Percentiles rank a stretch among this genome's conserved stretches.
Conservation (phyloP, 2,888 invertebrate genomes). For the Ephialtes manifestator region DNA sequence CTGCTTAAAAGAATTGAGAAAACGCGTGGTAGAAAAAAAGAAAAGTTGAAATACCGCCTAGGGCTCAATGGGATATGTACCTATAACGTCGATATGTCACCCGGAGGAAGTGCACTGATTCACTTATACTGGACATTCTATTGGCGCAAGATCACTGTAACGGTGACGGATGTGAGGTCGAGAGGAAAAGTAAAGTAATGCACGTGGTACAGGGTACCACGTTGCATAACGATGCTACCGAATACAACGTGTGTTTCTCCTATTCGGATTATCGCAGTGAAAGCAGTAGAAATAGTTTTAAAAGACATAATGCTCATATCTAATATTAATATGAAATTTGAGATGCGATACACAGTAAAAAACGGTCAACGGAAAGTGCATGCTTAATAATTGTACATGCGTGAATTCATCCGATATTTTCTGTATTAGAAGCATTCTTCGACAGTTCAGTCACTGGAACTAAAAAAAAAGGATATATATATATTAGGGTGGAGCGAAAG, state of each 20-base stretch:
- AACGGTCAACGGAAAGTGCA: neutral
- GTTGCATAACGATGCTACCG: slow-evolving; percentile 43
- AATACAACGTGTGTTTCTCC: slow-evolving; percentile 7
- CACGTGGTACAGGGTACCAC: slow-evolving; percentile 1
- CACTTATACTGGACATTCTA: slow-evolving; percentile 24
- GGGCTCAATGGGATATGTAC: slow-evolving; percentile 31
- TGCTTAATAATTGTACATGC: neutral
- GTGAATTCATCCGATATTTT: neutral
- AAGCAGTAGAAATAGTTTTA: slow-evolving; percentile 10
- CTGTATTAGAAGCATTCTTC: neutral
- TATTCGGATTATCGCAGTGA: slow-evolving; percentile 21
- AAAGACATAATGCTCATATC: neutral
- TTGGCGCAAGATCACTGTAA: slow-evolving; percentile 17
- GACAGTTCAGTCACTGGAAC: too few relatives aligned
- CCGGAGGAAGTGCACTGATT: slow-evolving; percentile 54
- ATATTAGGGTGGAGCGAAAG: too few relatives aligned
- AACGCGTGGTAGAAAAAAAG: slow-evolving; percentile 32
- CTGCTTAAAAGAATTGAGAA: slow-evolving; percentile 55
- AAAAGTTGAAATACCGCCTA: slow-evolving; percentile 40
- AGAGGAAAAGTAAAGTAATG: slow-evolving; percentile 30
- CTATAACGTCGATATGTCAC: slow-evolving; percentile 41
- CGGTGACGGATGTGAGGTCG: slow-evolving; percentile 56
- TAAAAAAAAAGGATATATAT: too few relatives aligned
- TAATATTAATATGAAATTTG: neutral
- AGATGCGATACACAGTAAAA: neutral